Conservation (phyloP, 2,797 vertebrate species). For the Spinibarbus caldwelli region DNA sequence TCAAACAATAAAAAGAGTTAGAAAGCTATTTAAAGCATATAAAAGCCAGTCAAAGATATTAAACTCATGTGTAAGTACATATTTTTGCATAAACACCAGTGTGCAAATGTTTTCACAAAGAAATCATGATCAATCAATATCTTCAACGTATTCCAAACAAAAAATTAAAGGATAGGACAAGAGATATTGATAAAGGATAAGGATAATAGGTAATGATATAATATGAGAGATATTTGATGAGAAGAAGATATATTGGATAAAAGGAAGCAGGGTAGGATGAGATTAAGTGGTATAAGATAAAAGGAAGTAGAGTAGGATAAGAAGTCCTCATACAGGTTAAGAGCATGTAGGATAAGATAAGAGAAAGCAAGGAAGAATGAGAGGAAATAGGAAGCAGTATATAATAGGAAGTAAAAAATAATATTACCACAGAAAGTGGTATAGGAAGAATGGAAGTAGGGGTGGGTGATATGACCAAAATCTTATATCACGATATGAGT, state of each 20-base stretch:
- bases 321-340: neutral
- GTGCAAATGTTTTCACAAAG: neutral
- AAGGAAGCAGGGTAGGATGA: neutral
- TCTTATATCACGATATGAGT: no score
- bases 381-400: neutral
- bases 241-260: neutral
- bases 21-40: neutral
- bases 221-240: neutral
- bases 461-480: no score
- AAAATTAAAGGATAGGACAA: neutral
- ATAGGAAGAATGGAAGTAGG: neutral
- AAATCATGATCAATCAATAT: neutral
- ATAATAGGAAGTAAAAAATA: neutral
- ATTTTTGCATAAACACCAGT: neutral
- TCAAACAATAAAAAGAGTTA: conserved; percentile 11
- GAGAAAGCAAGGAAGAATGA: neutral
- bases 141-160: no score
- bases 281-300: neutral
- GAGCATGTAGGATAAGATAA: neutral
- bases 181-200: neutral
- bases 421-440: no score
- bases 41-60: conserved; percentile 1
- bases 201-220: neutral
- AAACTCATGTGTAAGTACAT: neutral
- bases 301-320: neutral